A percentile compares a stretch with the other conserved stretches of the same genome.
Evolutionary conservation across 2,113 vertebrate genomes (phyloP).

Genomic region (Nettapus auritus): DNA sequence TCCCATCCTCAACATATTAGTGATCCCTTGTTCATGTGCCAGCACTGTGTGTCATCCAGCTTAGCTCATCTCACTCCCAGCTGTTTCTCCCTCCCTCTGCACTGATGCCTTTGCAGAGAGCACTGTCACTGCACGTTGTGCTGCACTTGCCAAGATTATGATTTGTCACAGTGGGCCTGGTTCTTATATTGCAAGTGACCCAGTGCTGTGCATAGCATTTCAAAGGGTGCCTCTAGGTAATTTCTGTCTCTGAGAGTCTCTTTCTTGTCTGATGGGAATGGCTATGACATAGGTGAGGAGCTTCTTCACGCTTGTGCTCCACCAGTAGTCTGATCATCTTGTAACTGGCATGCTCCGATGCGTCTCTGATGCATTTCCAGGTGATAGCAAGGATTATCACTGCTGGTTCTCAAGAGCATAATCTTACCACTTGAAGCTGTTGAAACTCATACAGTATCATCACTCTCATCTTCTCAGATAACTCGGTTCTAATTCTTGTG

Average conservation of each 20-base stretch:
- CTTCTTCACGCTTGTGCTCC: neutral
- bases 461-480: neutral
- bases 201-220: rapidly evolving
- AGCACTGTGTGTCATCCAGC: neutral
- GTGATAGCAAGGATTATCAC: neutral
- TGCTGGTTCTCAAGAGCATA: neutral
- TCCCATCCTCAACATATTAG: neutral
- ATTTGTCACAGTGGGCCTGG: neutral
- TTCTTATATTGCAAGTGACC: neutral
- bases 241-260: neutral
- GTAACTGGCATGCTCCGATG: neutral
- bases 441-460: neutral
- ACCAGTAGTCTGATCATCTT: neutral
- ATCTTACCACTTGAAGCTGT: neutral
- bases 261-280: neutral
- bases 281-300: neutral
- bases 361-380: neutral
- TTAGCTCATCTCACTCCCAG: neutral
- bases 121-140: neutral
- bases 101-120: neutral
- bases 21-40: neutral
- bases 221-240: neutral
- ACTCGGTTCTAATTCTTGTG: neutral
- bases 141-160: neutral
- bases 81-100: neutral